phyloP scores from a whole-genome alignment of 2,888 invertebrate species.

The Rambutsinella grinnellia region DNA sequence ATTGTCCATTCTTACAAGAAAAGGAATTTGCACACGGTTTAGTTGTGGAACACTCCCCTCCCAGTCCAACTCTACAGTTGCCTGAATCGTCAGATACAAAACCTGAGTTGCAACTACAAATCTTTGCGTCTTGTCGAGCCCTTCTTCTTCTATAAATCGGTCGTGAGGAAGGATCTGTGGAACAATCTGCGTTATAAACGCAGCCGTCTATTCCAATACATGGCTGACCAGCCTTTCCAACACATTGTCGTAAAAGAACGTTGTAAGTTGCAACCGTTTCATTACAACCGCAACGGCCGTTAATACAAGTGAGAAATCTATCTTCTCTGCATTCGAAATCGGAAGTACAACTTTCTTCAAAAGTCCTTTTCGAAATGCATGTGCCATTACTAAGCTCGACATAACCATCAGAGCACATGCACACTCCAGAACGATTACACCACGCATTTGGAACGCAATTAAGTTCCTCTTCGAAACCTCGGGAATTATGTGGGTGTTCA shows the following conservation, averaged over 20 bases:
- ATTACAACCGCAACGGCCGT: conserved; percentile 22
- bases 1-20: conserved; percentile 27
- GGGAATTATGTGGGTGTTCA: background rate
- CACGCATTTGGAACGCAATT: conserved; percentile 39
- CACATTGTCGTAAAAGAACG: conserved; percentile 25
- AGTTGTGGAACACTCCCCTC: conserved; percentile 19
- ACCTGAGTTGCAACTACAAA: conserved; percentile 25
- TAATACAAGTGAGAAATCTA: conserved; percentile 14
- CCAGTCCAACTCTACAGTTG: conserved; percentile 24
- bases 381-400: conserved; percentile 33
- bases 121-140: conserved; percentile 9
- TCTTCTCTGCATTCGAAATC: conserved; percentile 32
- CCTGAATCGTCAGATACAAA: conserved; percentile 17
- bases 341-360: conserved; percentile 28
- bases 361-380: conserved; percentile 21
- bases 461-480: conserved; percentile 12
- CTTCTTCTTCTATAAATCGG: conserved; percentile 13
- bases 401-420: conserved; percentile 22
- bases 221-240: conserved; percentile 26
- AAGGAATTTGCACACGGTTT: conserved; percentile 18
- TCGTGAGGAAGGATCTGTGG: background rate
- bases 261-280: conserved; percentile 28
- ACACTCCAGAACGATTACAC: conserved; percentile 30
- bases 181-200: conserved; percentile 38
- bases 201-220: conserved; percentile 30